A percentile compares a stretch with the other conserved stretches of the same genome.
These are phyloP conservation scores for Triplophysa siluroides DNA, from an alignment of 2,113 vertebrate genomes.

Conservation along the genomic window DNA sequence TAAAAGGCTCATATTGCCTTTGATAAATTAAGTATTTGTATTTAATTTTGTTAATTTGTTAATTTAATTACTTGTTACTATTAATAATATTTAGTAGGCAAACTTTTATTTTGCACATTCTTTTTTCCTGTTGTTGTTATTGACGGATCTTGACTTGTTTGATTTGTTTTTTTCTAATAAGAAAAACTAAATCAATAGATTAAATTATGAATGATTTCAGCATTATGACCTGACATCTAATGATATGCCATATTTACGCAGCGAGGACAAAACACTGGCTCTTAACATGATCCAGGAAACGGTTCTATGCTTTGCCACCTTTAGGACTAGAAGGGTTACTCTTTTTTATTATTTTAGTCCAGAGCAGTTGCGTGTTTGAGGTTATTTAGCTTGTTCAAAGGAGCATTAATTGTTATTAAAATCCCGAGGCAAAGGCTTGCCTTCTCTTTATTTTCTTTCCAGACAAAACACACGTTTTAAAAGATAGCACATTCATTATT, in stretches of 20 bases:
- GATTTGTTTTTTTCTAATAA: conserved; percentile 39
- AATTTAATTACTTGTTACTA: background rate
- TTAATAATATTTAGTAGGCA: background rate
- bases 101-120: background rate
- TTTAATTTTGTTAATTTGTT: background rate
- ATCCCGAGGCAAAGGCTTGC: conserved; percentile 46
- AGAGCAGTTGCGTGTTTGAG: conserved; percentile 24
- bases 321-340: conserved; percentile 2
- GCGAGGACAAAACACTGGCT: background rate
- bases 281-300: background rate
- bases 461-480: conserved; percentile 67
- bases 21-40: too few species aligned
- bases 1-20: background rate
- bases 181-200: conserved; percentile 44
- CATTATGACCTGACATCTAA: conserved; percentile 3
- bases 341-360: conserved; percentile 11
- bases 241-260: conserved; percentile 8
- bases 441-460: conserved; percentile 62
- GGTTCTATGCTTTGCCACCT: background rate
- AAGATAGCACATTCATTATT: conserved; percentile 72
- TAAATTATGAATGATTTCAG: conserved; percentile 45
- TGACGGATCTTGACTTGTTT: background rate
- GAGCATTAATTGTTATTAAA: conserved; percentile 64
- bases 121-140: background rate
- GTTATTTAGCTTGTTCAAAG: conserved; percentile 40